Evolutionary conservation across 2,888 invertebrate genomes (phyloP).

Genomic region (Emmelina monodactyla): DNA sequence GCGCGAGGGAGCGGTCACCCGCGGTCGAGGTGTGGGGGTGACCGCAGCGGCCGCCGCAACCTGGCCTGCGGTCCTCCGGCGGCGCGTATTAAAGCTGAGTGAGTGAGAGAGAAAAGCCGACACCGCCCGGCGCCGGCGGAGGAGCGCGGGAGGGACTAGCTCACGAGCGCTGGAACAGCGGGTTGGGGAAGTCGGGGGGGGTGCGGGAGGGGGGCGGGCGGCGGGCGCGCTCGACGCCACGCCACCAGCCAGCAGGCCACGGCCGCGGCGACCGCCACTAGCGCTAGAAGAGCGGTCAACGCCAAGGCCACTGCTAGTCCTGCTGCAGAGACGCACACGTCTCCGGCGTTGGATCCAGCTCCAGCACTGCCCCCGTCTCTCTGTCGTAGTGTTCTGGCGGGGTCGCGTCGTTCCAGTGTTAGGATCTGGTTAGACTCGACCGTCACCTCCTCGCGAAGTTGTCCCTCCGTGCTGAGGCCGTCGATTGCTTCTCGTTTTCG

Average conservation of each 20-base stretch:
- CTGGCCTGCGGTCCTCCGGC: slow-evolving; percentile 60
- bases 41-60: slow-evolving; percentile 53
- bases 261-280: slow-evolving; percentile 93
- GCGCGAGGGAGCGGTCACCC: slow-evolving; percentile 45
- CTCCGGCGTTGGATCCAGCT: slow-evolving; percentile 63
- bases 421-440: slow-evolving; percentile 92
- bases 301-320: slow-evolving; percentile 92
- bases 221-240: slow-evolving; percentile 85
- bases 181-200: slow-evolving; percentile 96
- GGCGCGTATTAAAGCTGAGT: slow-evolving; percentile 53
- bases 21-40: slow-evolving; percentile 16
- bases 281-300: slow-evolving; percentile 88
- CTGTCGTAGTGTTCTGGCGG: slow-evolving; percentile 77
- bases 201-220: slow-evolving; percentile 90
- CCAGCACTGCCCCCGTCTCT: slow-evolving; percentile 81
- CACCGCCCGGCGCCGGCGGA: slow-evolving; percentile 64
- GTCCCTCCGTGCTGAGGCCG: slow-evolving; percentile 76
- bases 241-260: slow-evolving; percentile 97
- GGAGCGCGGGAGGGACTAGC: slow-evolving; percentile 58
- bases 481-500: slow-evolving; percentile 70
- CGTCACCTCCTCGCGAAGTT: slow-evolving; percentile 90
- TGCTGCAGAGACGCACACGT: slow-evolving; percentile 93
- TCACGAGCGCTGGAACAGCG: slow-evolving; percentile 73
- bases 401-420: slow-evolving; percentile 86
- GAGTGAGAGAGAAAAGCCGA: slow-evolving; percentile 53